Conservation (phyloP, 2,888 invertebrate genomes). For the Ophraella communa region DNA sequence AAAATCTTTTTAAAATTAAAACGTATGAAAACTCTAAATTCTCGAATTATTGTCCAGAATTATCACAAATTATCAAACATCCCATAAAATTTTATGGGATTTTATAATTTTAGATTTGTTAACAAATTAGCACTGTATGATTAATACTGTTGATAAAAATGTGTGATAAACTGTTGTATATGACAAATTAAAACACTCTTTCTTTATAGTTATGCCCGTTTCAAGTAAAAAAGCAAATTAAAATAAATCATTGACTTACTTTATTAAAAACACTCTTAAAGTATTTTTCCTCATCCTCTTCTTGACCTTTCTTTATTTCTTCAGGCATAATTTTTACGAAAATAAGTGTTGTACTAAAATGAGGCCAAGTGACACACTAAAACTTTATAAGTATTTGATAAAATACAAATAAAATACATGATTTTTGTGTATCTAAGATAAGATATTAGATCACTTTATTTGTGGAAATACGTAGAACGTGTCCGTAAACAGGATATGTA, state of each 20-base stretch:
- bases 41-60: no score
- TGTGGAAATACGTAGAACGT: neutral
- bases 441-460: neutral
- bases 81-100: no score
- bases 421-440: neutral
- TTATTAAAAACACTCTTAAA: constrained; percentile 32
- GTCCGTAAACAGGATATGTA: neutral
- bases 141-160: no score
- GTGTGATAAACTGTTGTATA: no score
- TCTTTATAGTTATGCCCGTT: no score
- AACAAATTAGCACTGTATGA: no score
- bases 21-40: no score
- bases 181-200: no score
- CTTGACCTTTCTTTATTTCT: neutral
- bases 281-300: constrained; percentile 13
- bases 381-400: neutral
- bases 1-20: no score
- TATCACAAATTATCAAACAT: no score
- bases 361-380: neutral
- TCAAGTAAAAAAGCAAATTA: neutral
- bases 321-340: constrained; percentile 1
- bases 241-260: constrained; percentile 18
- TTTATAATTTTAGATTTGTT: no score
- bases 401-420: neutral
- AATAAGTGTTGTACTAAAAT: neutral